phyloP scores from a whole-genome alignment of 2,113 vertebrate species.

The Melanotaenia duboulayi region DNA sequence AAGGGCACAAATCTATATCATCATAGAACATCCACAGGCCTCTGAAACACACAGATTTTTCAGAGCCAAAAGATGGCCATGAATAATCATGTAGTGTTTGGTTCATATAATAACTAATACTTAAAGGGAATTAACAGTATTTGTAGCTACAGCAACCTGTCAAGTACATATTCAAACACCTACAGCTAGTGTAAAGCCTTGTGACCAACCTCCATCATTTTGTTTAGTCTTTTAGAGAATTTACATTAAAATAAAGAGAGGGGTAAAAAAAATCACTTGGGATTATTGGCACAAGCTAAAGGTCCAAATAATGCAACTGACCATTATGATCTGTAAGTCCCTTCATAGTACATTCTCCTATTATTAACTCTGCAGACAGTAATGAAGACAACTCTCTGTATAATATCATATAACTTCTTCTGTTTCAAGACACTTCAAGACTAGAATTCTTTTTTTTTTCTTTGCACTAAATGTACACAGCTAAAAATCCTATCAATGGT shows the following conservation, averaged over 20 bases:
- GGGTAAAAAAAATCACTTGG: neutral
- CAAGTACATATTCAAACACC: constrained; percentile 24
- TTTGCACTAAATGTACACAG: constrained; percentile 27
- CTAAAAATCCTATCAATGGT: constrained; percentile 20
- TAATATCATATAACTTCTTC: constrained; percentile 20
- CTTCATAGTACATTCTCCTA: constrained; percentile 7
- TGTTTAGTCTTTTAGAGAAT: neutral
- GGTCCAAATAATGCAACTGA: neutral
- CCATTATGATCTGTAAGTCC: constrained; percentile 1
- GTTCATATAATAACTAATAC: constrained; percentile 34
- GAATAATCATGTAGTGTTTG: constrained; percentile 50
- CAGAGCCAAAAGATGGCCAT: neutral
- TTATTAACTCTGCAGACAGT: constrained; percentile 11
- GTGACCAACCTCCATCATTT: neutral
- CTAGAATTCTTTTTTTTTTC: constrained; percentile 12
- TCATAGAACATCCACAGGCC: constrained; percentile 54
- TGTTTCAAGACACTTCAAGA: constrained; percentile 14
- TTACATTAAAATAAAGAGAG: constrained; percentile 1
- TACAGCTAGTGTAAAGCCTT: constrained; percentile 10
- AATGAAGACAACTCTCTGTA: constrained; percentile 36
- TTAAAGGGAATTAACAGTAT: constrained; percentile 24
- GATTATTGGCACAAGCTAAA: constrained; percentile 34
- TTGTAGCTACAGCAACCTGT: constrained; percentile 22
- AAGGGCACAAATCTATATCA: constrained; percentile 31
- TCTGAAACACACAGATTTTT: constrained; percentile 22